Evolutionary conservation across 1,140 invertebrate genomes (phyloP).

Genomic region (Brachionus rotundiformis): DNA sequence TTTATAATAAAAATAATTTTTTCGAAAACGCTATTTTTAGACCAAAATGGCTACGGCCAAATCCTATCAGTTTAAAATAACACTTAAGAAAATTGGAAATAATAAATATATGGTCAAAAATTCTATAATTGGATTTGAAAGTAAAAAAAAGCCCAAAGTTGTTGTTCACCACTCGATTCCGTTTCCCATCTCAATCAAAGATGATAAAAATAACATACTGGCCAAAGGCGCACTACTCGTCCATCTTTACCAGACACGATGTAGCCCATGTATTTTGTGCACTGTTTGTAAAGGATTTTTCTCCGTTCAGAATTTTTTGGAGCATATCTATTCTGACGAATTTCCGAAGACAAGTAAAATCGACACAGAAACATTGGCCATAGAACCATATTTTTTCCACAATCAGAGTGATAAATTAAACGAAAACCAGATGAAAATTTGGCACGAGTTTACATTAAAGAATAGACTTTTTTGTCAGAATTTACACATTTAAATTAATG

Average conservation of each 20-base stretch:
- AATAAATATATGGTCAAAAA: neutral
- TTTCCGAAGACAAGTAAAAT: neutral
- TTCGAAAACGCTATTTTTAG: too few relatives aligned
- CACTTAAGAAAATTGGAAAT: neutral
- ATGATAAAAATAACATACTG: neutral
- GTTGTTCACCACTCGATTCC: neutral
- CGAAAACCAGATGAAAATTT: neutral
- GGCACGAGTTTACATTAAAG: neutral
- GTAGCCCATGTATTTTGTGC: neutral
- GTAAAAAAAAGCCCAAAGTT: neutral
- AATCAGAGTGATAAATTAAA: neutral
- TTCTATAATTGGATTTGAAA: neutral
- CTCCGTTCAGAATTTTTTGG: neutral
- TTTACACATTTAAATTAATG: too few relatives aligned
- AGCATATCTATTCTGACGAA: neutral
- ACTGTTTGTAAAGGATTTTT: neutral
- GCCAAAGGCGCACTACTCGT: neutral
- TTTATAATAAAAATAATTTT: neutral
- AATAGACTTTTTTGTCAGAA: neutral
- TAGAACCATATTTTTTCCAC: neutral
- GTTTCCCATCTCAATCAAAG: neutral
- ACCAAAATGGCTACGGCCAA: neutral
- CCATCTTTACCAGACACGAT: neutral
- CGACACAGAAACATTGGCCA: neutral
- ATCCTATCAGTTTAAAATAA: neutral